Evolutionary conservation across 2,888 invertebrate genomes (phyloP).

Genomic region (Ormyrus pomaceus): DNA sequence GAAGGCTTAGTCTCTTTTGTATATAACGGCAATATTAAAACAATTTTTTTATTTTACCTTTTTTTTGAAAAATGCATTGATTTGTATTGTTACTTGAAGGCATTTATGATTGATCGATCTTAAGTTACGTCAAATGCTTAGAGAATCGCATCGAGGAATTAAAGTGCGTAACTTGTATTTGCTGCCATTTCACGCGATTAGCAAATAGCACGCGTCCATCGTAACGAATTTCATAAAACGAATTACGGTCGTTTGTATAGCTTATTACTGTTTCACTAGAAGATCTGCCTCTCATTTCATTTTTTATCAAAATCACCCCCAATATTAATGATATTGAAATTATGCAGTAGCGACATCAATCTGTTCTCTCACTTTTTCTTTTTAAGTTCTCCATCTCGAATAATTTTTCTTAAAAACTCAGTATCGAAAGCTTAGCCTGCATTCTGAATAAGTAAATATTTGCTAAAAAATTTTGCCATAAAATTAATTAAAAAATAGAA

Average conservation of each 20-base stretch:
- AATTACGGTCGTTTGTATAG: conserved; percentile 32
- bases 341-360: conserved; percentile 40
- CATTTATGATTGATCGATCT: conserved; percentile 49
- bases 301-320: conserved; percentile 19
- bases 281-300: conserved; percentile 41
- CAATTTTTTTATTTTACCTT: conserved; percentile 20
- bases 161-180: conserved; percentile 49
- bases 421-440: conserved; percentile 34
- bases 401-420: conserved; percentile 35
- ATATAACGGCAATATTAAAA: conserved; percentile 32
- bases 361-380: conserved; percentile 32
- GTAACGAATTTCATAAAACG: conserved; percentile 36
- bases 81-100: conserved; percentile 43
- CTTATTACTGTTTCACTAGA: conserved; percentile 31
- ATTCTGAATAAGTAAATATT: conserved; percentile 6
- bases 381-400: conserved; percentile 15
- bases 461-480: conserved; percentile 11
- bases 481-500: conserved; percentile 36
- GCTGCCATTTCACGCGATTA: conserved; percentile 39
- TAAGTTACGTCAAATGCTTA: conserved; percentile 51
- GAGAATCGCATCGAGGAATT: conserved; percentile 55
- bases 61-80: background rate
- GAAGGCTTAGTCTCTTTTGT: conserved; percentile 30
- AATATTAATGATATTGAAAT: conserved; percentile 37
- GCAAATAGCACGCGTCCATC: conserved; percentile 18